These are phyloP conservation scores for Aeoliscus strigatus DNA, from an alignment of 2,797 vertebrate genomes.

Conservation along the genomic window DNA sequence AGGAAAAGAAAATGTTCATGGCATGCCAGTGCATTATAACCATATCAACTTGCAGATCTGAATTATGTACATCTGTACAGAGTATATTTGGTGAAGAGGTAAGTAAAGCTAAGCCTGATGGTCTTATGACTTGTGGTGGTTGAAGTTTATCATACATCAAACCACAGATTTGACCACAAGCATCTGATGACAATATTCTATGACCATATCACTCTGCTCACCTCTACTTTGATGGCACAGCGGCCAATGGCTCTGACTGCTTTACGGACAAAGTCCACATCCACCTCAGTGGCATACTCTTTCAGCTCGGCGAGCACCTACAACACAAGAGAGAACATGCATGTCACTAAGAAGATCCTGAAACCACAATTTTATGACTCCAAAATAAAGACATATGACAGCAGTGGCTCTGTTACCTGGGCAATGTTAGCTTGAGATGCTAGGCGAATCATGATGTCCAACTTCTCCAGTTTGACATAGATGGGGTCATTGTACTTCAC, in stretches of 20 bases:
- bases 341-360: neutral
- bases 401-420: constrained; percentile 74
- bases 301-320: constrained; percentile 96
- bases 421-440: constrained; percentile 98
- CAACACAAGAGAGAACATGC: neutral
- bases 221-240: constrained; percentile 98
- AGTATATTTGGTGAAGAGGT: no score
- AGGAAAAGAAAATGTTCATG: constrained; percentile 1
- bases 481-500: constrained; percentile 99
- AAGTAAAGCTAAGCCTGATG: no score
- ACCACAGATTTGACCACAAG: constrained; percentile 1
- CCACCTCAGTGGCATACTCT: constrained; percentile 95
- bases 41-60: neutral
- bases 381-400: neutral
- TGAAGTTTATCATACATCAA: no score
- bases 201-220: constrained; percentile 55
- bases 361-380: neutral
- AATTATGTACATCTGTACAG: no score
- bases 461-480: constrained; percentile 96
- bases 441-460: constrained; percentile 98
- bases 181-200: neutral
- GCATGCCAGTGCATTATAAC: neutral
- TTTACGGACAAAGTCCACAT: constrained; percentile 96
- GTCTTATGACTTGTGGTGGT: no score
- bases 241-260: constrained; percentile 94